Conservation (phyloP, 2,797 vertebrate species). For the Brotula barbata region DNA sequence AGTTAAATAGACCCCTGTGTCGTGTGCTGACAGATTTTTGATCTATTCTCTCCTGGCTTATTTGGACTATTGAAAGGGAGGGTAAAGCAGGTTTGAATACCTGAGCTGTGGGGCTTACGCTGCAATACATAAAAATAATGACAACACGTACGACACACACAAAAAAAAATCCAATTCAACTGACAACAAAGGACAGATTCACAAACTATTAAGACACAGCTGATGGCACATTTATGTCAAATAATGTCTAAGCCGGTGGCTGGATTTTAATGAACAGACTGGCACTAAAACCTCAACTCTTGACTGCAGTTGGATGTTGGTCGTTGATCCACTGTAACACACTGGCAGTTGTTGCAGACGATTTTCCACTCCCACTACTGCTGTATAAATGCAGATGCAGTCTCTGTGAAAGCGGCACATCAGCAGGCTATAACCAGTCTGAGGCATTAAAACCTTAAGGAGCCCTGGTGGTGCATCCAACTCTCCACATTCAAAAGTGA, state of each 20-base stretch:
- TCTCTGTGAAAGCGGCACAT: conserved; percentile 37
- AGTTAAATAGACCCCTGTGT: conserved; percentile 61
- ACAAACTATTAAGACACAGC: conserved; percentile 62
- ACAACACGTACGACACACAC: conserved; percentile 50
- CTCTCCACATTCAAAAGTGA: conserved; percentile 52
- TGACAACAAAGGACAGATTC: conserved; percentile 64
- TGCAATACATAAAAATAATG: conserved; percentile 55
- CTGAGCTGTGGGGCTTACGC: conserved; percentile 56
- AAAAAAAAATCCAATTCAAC: conserved; percentile 58
- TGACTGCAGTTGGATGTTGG: conserved; percentile 44
- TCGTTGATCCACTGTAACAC: conserved; percentile 35
- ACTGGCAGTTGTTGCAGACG: conserved; percentile 14
- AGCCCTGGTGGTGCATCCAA: conserved; percentile 53
- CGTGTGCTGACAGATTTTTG: conserved; percentile 53
- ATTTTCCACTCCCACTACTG: conserved; percentile 3
- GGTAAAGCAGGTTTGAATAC: conserved; percentile 60
- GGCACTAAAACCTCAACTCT: conserved; percentile 59
- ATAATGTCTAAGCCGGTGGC: conserved; percentile 67
- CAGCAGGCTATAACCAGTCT: conserved; percentile 30
- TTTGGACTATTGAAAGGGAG: conserved; percentile 38
- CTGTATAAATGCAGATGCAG: conserved; percentile 33
- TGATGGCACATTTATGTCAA: conserved; percentile 65
- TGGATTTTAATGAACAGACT: conserved; percentile 63
- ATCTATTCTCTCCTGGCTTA: conserved; percentile 45
- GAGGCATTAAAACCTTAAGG: conserved; percentile 42